phyloP scores from a whole-genome alignment of 2,888 invertebrate species.

The Onthophagus sagittarius region DNA sequence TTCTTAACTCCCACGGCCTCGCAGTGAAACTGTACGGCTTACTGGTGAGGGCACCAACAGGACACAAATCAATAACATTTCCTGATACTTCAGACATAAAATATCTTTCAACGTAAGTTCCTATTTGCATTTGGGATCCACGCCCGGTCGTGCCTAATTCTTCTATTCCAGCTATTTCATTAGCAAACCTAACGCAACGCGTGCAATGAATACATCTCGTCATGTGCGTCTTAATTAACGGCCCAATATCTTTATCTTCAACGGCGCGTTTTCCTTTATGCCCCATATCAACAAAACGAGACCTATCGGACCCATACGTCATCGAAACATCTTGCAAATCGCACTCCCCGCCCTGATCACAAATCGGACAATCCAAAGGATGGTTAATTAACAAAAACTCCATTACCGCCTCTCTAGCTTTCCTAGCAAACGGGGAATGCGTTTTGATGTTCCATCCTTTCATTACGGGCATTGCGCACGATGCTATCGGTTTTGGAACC shows the following conservation, averaged over 20 bases:
- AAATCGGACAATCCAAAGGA: conserved; percentile 32
- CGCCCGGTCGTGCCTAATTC: conserved; percentile 23
- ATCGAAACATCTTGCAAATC: conserved; percentile 27
- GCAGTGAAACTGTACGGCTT: conserved; percentile 27
- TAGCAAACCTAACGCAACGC: conserved; percentile 26
- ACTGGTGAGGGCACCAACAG: conserved; percentile 27
- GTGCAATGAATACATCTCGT: conserved; percentile 29
- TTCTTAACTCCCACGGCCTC: conserved; percentile 26
- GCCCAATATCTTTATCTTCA: conserved; percentile 23
- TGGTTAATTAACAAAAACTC: conserved; percentile 30
- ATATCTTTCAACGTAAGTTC: conserved; percentile 23
- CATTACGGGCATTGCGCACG: conserved; percentile 29
- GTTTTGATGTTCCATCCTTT: conserved; percentile 27
- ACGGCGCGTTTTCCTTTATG: conserved; percentile 21
- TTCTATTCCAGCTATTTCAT: conserved; percentile 24
- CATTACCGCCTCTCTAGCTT: conserved; percentile 28
- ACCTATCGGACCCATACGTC: conserved; percentile 21
- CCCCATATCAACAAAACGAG: conserved; percentile 21
- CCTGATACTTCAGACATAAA: conserved; percentile 26
- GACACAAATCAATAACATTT: conserved; percentile 26
- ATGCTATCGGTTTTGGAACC: conserved; percentile 24
- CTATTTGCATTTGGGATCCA: conserved; percentile 23
- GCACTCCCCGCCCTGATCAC: conserved; percentile 26
- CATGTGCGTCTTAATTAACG: conserved; percentile 25
- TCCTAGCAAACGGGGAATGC: conserved; percentile 22